A percentile compares a stretch with the other conserved stretches of the same genome.
These are phyloP conservation scores for Trachops cirrhosus DNA, from an alignment of 2,797 vertebrate genomes.

Conservation along the genomic window DNA sequence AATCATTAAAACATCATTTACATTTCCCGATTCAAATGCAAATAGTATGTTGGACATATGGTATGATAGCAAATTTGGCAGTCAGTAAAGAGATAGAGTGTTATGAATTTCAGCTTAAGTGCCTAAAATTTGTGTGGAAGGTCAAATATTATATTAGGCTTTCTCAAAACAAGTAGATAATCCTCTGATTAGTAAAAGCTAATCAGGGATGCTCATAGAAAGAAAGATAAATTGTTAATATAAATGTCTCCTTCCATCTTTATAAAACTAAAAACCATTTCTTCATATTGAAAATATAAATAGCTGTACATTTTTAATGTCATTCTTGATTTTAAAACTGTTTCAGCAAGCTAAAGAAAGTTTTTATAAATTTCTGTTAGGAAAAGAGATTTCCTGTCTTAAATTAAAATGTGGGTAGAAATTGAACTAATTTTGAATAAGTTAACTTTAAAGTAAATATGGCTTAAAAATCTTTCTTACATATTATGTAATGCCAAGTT, in stretches of 20 bases:
- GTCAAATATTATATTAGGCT: neutral
- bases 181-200: neutral
- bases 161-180: neutral
- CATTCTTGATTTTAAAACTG: neutral
- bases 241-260: neutral
- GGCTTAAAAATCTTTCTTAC: neutral
- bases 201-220: neutral
- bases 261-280: neutral
- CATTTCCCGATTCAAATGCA: constrained; percentile 40
- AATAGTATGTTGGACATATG: constrained; percentile 46
- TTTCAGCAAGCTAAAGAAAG: neutral
- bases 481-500: neutral
- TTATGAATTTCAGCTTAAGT: constrained; percentile 24
- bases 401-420: neutral
- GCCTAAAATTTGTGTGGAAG: constrained; percentile 13
- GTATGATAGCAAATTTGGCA: constrained; percentile 34
- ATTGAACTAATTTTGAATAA: neutral
- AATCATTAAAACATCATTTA: constrained; percentile 55
- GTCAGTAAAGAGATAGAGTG: neutral
- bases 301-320: neutral
- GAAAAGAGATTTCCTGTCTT: neutral
- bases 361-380: neutral
- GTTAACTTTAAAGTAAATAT: neutral
- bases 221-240: neutral
- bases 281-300: neutral